phyloP scores from a whole-genome alignment of 2,797 vertebrate genomes.

The Cygnus olor region DNA sequence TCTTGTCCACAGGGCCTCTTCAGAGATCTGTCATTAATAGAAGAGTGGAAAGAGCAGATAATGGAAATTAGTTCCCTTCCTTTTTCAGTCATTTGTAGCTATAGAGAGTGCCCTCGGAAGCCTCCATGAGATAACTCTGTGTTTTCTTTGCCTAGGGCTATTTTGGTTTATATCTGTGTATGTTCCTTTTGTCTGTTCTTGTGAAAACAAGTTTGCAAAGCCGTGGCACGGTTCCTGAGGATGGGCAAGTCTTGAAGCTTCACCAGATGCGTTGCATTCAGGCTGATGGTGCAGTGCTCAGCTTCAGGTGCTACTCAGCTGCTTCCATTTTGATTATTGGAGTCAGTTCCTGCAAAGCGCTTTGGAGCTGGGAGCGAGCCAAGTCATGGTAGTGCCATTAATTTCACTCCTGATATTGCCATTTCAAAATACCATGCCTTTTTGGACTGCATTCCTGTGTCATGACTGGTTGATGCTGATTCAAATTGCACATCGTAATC shows the following conservation, averaged over 20 bases:
- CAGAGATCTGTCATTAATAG: not conserved
- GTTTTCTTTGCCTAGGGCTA: not conserved
- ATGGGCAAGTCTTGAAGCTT: not conserved
- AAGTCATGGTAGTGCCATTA: not conserved
- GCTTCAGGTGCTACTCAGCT: not conserved
- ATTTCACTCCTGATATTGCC: not conserved
- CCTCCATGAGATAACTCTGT: not conserved
- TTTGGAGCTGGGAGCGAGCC: not conserved
- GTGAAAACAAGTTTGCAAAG: not conserved
- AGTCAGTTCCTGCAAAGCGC: not conserved
- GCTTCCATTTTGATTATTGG: not conserved
- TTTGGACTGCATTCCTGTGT: not conserved
- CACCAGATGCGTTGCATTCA: no score
- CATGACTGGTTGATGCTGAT: not conserved
- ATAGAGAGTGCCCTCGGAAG: not conserved
- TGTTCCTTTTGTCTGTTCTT: not conserved
- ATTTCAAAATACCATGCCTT: rapidly evolving
- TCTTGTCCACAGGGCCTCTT: not conserved
- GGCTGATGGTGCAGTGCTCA: not conserved
- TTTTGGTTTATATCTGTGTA: not conserved
- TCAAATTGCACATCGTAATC: not conserved
- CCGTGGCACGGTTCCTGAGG: not conserved
- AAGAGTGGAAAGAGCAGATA: not conserved
- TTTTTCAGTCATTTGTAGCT: not conserved
- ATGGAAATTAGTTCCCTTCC: not conserved